Percentiles rank a stretch among this genome's conserved stretches.
These are phyloP conservation scores for Ceyx cyanopectus DNA, from an alignment of 2,113 vertebrate genomes.

Conservation along the genomic window DNA sequence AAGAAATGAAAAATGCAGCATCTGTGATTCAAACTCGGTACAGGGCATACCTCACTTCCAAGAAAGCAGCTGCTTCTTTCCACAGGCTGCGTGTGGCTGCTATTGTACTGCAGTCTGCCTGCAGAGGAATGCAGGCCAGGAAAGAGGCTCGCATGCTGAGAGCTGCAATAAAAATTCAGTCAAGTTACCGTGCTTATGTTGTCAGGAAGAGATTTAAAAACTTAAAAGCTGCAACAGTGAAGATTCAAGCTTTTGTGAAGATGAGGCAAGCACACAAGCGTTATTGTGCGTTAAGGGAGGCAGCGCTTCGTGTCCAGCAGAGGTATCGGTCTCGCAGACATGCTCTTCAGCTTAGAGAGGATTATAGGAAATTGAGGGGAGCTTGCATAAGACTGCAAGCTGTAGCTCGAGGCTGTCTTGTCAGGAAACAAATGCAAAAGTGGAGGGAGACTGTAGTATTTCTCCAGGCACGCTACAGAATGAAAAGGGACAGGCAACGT, in stretches of 20 bases:
- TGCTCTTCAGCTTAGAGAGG: not conserved
- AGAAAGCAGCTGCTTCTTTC: conserved; percentile 51
- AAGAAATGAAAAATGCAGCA: conserved; percentile 54
- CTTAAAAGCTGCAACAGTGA: conserved; percentile 61
- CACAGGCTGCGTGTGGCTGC: conserved; percentile 43
- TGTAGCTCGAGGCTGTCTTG: conserved; percentile 67
- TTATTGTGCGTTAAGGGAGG: conserved; percentile 54
- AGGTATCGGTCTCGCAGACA: conserved; percentile 39
- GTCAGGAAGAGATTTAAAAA: conserved; percentile 59
- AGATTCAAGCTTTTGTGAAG: conserved; percentile 73
- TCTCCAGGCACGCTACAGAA: conserved; percentile 86
- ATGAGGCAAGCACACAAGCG: conserved; percentile 48
- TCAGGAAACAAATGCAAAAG: conserved; percentile 62
- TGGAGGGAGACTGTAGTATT: conserved; percentile 59
- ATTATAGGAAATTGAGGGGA: conserved; percentile 31
- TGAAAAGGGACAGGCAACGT: conserved; percentile 66
- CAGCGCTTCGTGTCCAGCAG: conserved; percentile 39
- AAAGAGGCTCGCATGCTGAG: not conserved
- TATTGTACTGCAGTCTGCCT: conserved; percentile 76
- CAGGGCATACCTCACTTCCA: not conserved
- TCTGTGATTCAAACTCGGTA: conserved; percentile 66
- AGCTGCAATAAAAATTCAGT: conserved; percentile 74
- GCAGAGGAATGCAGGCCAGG: conserved; percentile 63
- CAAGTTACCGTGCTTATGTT: conserved; percentile 66
- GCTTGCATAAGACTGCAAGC: conserved; percentile 78